Conservation (phyloP, 2,797 vertebrate species). For the Crocodylus rhombifer region DNA sequence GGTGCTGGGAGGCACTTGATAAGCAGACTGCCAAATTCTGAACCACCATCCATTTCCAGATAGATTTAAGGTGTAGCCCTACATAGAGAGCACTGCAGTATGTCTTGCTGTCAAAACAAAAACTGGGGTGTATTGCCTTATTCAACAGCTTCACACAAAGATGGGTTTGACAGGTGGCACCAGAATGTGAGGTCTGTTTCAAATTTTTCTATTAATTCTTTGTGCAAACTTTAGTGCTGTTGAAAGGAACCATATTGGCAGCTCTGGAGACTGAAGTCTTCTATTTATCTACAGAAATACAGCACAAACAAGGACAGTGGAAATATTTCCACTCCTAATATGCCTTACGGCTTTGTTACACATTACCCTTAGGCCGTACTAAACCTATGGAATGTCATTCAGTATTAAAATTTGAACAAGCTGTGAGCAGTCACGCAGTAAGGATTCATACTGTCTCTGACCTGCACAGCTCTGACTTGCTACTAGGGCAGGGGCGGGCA, state of each 20-base stretch:
- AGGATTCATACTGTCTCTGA: no score
- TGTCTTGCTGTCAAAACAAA: slow-evolving; percentile 65
- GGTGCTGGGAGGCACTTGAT: not conserved
- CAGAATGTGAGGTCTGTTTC: slow-evolving; percentile 72
- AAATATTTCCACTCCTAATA: not conserved
- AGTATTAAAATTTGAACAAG: no score
- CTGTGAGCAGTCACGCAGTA: no score
- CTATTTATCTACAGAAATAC: not conserved
- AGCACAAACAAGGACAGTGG: not conserved
- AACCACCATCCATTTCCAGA: slow-evolving; percentile 2
- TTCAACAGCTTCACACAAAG: slow-evolving; percentile 75
- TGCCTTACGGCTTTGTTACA: not conserved
- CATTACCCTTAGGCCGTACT: no score
- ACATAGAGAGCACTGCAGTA: slow-evolving; percentile 49
- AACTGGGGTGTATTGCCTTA: slow-evolving; percentile 63
- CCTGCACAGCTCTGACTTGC: no score
- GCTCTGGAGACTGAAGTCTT: slow-evolving; percentile 23
- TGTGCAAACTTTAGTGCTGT: slow-evolving; percentile 65
- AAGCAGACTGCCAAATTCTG: not conserved
- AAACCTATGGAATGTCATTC: no score
- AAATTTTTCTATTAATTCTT: slow-evolving; percentile 69
- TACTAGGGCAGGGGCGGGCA: no score
- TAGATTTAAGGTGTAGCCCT: slow-evolving; percentile 48
- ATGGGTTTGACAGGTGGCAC: slow-evolving; percentile 72
- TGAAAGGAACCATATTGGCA: slow-evolving; percentile 71